A percentile compares a stretch with the other conserved stretches of the same genome.
Evolutionary conservation across 2,888 invertebrate species (phyloP).

Genomic region (Deilephila elpenor): DNA sequence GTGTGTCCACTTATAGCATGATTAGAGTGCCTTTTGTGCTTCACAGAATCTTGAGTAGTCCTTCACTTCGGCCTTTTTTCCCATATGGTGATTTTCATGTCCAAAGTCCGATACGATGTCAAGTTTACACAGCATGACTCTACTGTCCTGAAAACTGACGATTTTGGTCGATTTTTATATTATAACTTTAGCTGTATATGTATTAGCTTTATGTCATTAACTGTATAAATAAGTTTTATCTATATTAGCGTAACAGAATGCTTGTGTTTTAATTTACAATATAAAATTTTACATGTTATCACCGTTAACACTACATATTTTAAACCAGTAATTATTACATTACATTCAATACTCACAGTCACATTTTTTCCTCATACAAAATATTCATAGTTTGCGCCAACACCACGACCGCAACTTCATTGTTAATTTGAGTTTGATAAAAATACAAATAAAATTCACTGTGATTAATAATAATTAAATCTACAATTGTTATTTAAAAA

Average conservation of each 20-base stretch:
- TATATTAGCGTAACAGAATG: conserved; percentile 55
- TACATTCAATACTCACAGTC: background rate
- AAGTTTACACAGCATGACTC: conserved; percentile 24
- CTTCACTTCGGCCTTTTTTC: conserved; percentile 22
- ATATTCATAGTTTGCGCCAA: background rate
- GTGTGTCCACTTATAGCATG: conserved; percentile 83
- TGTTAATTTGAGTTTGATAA: no score
- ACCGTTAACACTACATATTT: conserved; percentile 31
- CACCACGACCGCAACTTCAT: no score
- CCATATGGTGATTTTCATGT: conserved; percentile 24
- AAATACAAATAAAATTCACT: no score
- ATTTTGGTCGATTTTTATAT: conserved; percentile 1
- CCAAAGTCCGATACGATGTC: conserved; percentile 15
- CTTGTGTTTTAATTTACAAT: conserved; percentile 53
- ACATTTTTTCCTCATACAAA: background rate
- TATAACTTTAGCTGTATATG: conserved; percentile 26
- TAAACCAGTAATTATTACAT: background rate
- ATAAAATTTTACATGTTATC: conserved; percentile 31
- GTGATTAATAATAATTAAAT: no score
- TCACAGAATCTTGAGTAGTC: conserved; percentile 45
- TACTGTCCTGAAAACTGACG: conserved; percentile 16
- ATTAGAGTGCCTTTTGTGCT: conserved; percentile 60
- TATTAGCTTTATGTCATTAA: conserved; percentile 67
- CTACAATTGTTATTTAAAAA: no score
- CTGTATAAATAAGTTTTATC: conserved; percentile 46